Conservation (phyloP, 2,888 invertebrate genomes). For the Hirtodrosophila confusa region DNA sequence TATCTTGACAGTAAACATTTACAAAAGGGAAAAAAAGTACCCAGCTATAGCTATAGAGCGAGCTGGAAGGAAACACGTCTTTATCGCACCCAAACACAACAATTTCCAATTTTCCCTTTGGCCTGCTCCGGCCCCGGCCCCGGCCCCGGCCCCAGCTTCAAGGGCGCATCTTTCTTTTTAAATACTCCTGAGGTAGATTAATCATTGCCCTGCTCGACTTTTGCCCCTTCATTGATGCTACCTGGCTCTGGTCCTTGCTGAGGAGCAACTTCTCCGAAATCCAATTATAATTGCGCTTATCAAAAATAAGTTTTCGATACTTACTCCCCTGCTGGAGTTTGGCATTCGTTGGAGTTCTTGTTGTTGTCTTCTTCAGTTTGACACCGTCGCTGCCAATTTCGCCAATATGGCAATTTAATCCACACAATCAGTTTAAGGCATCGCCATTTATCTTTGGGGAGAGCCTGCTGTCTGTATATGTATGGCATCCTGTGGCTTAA, state of each 20-base stretch:
- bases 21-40: constrained; percentile 59
- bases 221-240: constrained; percentile 32
- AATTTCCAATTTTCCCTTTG: constrained; percentile 72
- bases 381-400: constrained; percentile 72
- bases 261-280: constrained; percentile 69
- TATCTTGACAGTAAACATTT: constrained; percentile 79
- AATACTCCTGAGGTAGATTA: constrained; percentile 78
- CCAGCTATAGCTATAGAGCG: constrained; percentile 1
- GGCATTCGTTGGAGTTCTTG: constrained; percentile 22
- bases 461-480: constrained; percentile 17
- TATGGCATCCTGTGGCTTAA: constrained; percentile 30
- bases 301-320: constrained; percentile 80
- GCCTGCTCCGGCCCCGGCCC: neutral
- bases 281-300: constrained; percentile 80
- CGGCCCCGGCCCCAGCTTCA: constrained; percentile 1
- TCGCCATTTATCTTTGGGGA: constrained; percentile 70
- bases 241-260: constrained; percentile 41
- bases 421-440: constrained; percentile 78
- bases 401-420: constrained; percentile 80
- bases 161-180: constrained; percentile 63
- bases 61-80: constrained; percentile 55
- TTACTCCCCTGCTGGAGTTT: constrained; percentile 34
- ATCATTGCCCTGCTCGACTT: constrained; percentile 63
- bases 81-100: constrained; percentile 67
- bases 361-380: constrained; percentile 22